A percentile compares a stretch with the other conserved stretches of the same genome.
Conservation (phyloP, 2,888 invertebrate genomes). For the Ischnus inquisitorius region DNA sequence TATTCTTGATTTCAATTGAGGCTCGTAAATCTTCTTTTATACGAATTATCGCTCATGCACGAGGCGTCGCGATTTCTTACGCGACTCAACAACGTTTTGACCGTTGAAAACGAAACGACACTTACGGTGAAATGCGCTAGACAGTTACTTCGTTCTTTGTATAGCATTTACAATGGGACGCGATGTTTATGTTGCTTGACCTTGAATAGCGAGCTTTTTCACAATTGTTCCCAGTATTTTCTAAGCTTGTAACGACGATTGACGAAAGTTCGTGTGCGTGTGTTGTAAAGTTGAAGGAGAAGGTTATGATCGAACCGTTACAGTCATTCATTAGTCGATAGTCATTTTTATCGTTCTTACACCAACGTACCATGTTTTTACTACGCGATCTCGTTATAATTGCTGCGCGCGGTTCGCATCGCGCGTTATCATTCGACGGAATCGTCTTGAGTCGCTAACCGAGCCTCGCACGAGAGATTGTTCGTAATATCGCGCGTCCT, state of each 20-base stretch:
- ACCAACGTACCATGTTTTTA: slow-evolving; percentile 2
- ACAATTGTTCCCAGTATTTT: background rate
- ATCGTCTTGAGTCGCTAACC: slow-evolving; percentile 1
- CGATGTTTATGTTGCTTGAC: background rate
- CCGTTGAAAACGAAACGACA: no score
- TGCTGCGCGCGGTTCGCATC: background rate
- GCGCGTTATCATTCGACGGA: background rate
- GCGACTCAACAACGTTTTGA: no score
- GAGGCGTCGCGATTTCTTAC: no score
- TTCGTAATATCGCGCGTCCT: background rate
- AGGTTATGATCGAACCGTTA: background rate
- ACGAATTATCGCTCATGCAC: background rate
- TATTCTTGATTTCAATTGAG: background rate
- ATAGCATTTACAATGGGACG: background rate
- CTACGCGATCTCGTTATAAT: slow-evolving; percentile 10
- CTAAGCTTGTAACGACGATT: background rate
- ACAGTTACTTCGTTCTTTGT: background rate
- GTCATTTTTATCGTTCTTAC: slow-evolving; percentile 7
- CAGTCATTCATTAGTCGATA: background rate
- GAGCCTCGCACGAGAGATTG: background rate
- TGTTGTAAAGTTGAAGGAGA: background rate
- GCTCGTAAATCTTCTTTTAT: background rate
- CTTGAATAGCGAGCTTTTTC: no score
- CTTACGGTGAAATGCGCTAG: no score
- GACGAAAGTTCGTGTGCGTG: background rate